Conservation (phyloP, 2,888 invertebrate species). For the Seira ritae region DNA sequence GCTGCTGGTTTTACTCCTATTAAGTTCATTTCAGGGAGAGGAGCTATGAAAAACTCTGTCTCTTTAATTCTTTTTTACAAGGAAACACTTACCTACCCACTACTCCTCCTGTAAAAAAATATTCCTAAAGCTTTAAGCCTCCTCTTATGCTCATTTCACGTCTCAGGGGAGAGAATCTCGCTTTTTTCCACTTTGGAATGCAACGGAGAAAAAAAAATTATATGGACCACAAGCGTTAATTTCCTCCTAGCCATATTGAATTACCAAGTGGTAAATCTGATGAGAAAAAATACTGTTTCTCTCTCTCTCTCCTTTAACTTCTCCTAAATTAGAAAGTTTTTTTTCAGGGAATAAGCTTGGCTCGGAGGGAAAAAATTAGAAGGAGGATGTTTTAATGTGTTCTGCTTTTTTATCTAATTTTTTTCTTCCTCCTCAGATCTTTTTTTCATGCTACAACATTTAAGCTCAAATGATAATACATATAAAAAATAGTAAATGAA, state of each 20-base stretch:
- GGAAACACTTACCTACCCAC: conserved; percentile 24
- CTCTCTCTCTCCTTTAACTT: conserved; percentile 25
- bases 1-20: conserved; percentile 42
- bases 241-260: conserved; percentile 72
- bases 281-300: conserved; percentile 56
- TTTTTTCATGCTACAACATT: conserved; percentile 29
- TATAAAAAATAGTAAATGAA: conserved; percentile 20
- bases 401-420: conserved; percentile 26
- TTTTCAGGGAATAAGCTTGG: conserved; percentile 24
- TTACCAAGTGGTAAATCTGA: conserved; percentile 70
- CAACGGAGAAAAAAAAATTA: conserved; percentile 55
- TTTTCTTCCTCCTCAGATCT: conserved; percentile 9
- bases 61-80: conserved; percentile 23
- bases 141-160: conserved; percentile 55
- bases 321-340: conserved; percentile 24
- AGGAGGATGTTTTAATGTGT: conserved; percentile 18
- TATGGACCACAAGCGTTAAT: conserved; percentile 73
- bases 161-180: conserved; percentile 57
- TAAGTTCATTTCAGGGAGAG: conserved; percentile 41
- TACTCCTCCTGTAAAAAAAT: conserved; percentile 6
- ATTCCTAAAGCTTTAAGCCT: conserved; percentile 5
- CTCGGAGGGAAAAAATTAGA: conserved; percentile 23
- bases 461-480: conserved; percentile 11
- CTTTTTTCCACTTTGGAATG: conserved; percentile 30
- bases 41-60: conserved; percentile 5